Evolutionary conservation across 2,888 invertebrate species (phyloP).

Genomic region (Halocaridina rubra): DNA sequence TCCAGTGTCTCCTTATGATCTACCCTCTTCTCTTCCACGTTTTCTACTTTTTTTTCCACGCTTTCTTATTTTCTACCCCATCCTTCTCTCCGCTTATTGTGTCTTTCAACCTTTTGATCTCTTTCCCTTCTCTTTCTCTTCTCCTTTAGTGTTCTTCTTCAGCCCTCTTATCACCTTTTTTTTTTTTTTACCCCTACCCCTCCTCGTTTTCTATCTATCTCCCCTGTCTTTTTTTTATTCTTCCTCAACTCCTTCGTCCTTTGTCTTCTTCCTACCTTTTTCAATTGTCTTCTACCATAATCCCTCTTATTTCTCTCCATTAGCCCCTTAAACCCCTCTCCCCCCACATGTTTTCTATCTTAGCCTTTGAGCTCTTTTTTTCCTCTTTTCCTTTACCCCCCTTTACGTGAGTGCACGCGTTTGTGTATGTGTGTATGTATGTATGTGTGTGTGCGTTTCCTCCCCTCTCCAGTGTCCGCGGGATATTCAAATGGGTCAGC

Average conservation of each 20-base stretch:
- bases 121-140: neutral
- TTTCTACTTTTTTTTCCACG: neutral
- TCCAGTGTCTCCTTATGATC: neutral
- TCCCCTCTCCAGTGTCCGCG: neutral
- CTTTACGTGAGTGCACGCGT: too few relatives aligned
- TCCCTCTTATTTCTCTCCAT: too few relatives aligned
- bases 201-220: neutral
- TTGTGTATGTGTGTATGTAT: too few relatives aligned
- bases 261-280: too few relatives aligned
- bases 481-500: conserved; percentile 53
- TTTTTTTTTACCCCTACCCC: neutral
- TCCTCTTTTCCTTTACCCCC: too few relatives aligned
- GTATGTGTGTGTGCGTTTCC: neutral
- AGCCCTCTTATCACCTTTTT: neutral
- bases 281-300: too few relatives aligned
- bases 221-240: neutral
- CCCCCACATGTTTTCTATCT: too few relatives aligned
- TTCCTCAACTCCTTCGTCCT: neutral
- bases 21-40: neutral
- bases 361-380: too few relatives aligned
- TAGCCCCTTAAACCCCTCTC: too few relatives aligned
- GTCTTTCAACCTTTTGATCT: neutral
- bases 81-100: neutral
- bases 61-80: neutral
- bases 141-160: neutral